Evolutionary conservation across 2,797 vertebrate genomes (phyloP).

Genomic region (Euthynnus affinis): DNA sequence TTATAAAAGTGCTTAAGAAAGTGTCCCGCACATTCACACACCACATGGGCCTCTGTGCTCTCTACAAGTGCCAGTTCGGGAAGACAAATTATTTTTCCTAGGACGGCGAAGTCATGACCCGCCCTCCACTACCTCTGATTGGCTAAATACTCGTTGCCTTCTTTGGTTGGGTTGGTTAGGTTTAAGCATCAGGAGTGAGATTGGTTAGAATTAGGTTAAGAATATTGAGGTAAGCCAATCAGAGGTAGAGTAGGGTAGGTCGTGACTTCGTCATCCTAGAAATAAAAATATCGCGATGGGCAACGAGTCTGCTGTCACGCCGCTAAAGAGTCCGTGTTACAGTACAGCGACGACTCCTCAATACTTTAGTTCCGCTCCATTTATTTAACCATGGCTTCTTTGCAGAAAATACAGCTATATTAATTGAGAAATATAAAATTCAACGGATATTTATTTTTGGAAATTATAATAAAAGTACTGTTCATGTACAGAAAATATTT

Average conservation of each 20-base stretch:
- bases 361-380: slow-evolving; percentile 17
- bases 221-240: no score
- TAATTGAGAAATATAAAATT: rapidly evolving
- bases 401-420: rapidly evolving
- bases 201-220: no score
- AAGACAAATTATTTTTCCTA: not conserved
- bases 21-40: slow-evolving; percentile 60
- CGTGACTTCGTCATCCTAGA: no score
- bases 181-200: no score
- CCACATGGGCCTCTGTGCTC: slow-evolving; percentile 84
- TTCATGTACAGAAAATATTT: not conserved
- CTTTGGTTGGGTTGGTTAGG: no score
- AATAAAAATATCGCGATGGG: no score
- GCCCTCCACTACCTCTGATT: no score
- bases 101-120: no score
- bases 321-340: slow-evolving; percentile 47
- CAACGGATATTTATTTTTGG: rapidly evolving
- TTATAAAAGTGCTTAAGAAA: slow-evolving; percentile 51
- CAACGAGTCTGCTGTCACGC: slow-evolving; percentile 48
- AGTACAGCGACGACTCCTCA: not conserved
- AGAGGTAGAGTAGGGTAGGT: no score
- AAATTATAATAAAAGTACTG: rapidly evolving
- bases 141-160: no score
- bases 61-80: slow-evolving; percentile 46
- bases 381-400: not conserved